phyloP scores from a whole-genome alignment of 2,797 vertebrate genomes.

The Phoeniculus purpureus region DNA sequence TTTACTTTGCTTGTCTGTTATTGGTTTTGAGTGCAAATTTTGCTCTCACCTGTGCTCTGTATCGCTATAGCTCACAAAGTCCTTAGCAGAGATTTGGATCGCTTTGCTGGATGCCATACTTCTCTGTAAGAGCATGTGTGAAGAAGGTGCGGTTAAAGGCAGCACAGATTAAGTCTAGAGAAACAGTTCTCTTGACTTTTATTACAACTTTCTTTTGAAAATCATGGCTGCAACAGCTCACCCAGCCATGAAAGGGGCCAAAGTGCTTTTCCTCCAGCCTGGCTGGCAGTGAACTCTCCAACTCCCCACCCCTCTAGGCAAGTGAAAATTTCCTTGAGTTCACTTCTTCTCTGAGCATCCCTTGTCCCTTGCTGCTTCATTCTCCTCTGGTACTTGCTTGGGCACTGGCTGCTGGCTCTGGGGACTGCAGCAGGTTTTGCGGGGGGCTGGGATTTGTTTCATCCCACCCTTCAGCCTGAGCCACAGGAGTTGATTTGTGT shows the following conservation, averaged over 20 bases:
- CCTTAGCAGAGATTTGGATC: not conserved
- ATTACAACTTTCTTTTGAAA: not conserved
- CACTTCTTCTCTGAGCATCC: not conserved
- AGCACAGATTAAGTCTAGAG: not conserved
- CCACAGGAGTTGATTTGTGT: not conserved
- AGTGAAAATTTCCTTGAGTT: not conserved
- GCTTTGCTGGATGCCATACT: not conserved
- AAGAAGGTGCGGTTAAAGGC: not conserved
- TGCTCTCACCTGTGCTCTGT: not conserved
- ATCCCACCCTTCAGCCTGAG: not conserved
- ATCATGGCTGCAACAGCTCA: not conserved
- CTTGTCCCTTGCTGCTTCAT: accelerated
- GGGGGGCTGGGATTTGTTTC: not conserved
- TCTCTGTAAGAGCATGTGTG: not conserved
- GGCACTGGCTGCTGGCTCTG: not conserved
- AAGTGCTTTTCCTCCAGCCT: not conserved
- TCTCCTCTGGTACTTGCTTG: not conserved
- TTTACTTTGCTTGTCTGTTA: not conserved
- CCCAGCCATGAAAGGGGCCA: not conserved
- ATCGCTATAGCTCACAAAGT: not conserved
- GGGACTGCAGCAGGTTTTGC: not conserved
- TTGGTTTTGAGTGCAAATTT: not conserved
- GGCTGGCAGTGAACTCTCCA: not conserved
- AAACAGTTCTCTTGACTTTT: not conserved
- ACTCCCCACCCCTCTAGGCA: not conserved